phyloP scores from a whole-genome alignment of 2,797 vertebrate species.

The Eospalax fontanierii region DNA sequence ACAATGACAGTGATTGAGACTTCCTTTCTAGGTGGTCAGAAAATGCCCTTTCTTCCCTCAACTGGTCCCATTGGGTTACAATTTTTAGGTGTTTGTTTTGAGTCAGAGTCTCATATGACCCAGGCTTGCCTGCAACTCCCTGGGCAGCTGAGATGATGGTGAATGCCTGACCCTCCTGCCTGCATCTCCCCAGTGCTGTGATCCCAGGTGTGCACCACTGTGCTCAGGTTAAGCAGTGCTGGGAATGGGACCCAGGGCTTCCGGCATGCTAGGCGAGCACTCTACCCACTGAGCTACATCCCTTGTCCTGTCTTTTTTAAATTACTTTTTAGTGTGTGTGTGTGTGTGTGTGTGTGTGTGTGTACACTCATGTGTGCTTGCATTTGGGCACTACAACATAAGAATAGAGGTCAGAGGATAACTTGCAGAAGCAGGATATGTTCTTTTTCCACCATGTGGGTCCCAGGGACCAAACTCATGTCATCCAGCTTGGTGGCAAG shows the following conservation, averaged over 20 bases:
- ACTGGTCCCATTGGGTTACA: background rate
- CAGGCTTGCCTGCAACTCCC: background rate
- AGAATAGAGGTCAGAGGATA: too few species aligned
- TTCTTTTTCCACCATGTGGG: background rate
- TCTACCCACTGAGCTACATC: background rate
- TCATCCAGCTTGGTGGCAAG: background rate
- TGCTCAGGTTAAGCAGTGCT: background rate
- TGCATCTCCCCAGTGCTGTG: background rate
- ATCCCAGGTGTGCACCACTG: background rate
- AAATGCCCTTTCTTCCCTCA: background rate
- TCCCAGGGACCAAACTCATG: background rate
- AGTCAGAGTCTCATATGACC: background rate
- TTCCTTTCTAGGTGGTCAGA: background rate
- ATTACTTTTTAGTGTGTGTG: too few species aligned
- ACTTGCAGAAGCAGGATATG: too few species aligned
- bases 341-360: background rate
- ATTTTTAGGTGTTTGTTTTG: background rate
- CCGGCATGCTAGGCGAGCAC: background rate
- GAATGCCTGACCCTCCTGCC: background rate
- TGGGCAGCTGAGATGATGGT: background rate
- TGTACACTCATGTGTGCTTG: background rate
- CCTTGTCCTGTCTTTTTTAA: background rate
- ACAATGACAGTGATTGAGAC: background rate
- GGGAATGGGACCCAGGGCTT: background rate
- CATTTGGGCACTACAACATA: too few species aligned